Percentiles rank a stretch among this genome's conserved stretches.
Conservation (phyloP, 1,140 invertebrate genomes). For the Hyles euphorbiae region DNA sequence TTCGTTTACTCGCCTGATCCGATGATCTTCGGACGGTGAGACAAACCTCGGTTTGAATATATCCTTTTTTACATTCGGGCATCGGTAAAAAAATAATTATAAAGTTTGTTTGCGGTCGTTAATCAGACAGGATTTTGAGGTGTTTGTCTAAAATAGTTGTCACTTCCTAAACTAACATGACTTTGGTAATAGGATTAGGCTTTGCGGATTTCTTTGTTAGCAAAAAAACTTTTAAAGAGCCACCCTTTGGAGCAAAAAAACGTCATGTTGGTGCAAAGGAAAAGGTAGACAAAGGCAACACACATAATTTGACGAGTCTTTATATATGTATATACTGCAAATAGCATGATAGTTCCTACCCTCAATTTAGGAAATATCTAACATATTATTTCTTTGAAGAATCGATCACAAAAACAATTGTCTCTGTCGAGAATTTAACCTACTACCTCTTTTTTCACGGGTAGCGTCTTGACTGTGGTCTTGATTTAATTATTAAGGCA, state of each 20-base stretch:
- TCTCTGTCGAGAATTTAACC: too few relatives aligned
- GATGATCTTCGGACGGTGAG: conserved; percentile 29
- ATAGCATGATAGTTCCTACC: too few relatives aligned
- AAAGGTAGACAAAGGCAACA: too few relatives aligned
- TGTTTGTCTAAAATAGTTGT: not conserved
- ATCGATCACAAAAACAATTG: too few relatives aligned
- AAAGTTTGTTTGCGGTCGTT: conserved; percentile 44
- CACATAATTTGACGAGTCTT: too few relatives aligned
- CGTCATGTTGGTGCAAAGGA: too few relatives aligned
- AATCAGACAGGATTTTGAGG: not conserved
- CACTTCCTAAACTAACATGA: conserved; percentile 26
- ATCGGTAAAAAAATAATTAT: conserved; percentile 43
- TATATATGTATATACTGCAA: too few relatives aligned
- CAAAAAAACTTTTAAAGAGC: conserved; percentile 5
- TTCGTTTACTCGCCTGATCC: conserved; percentile 34
- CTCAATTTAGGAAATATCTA: too few relatives aligned
- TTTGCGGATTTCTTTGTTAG: conserved; percentile 16
- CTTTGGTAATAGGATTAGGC: conserved; percentile 43
- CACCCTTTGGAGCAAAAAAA: not conserved
- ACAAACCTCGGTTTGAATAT: conserved; percentile 31
- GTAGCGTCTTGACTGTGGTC: too few relatives aligned
- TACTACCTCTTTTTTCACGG: too few relatives aligned
- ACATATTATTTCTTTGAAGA: too few relatives aligned
- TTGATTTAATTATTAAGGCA: too few relatives aligned
- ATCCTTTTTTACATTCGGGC: conserved; percentile 36